Base-by-base conservation (phyloP, 1,140 invertebrate species). In the Sitobion miscanthi region DNA sequence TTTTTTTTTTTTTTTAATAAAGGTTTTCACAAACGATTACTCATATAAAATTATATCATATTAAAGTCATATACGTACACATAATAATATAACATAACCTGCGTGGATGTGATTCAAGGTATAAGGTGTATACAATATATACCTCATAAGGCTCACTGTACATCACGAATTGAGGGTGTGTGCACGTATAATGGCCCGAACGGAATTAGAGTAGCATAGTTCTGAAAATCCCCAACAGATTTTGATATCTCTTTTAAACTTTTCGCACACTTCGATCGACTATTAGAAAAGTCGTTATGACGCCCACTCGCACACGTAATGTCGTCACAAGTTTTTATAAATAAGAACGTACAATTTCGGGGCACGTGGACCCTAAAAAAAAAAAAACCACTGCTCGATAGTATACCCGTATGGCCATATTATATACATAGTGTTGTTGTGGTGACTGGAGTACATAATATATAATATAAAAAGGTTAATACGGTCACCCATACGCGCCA, bases 381-480 rank as follows among this genome's bases (percentile, higher is more conserved):
- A 35, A 35, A 57, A 69, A 69, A 30, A 69, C 30, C 62, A 69
- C 62, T 69, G 9, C 9, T 9, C 62, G 30, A 14, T n/a, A n/a
- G 9, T n/a, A 77, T 21, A 17, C 30, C 30, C 30, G n/a, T n/a
- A 69, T n/a, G 21, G 17, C 2, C 52, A 62, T 62, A 62, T 25
- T 57, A 57, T 23, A 52, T 52, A 54, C 23, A 54, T 6, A n/a
- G 9, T 69, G 62, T n/a, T n/a, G 11, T n/a, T 69, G 62, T 69
- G 62, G 62, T 69, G 62, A 69, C 62, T 69, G 62, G 11, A 69
- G 30, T 69, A n/a, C 62, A 69, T 23, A 54, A 54, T 54, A 21
- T 69, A 69, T 69, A 69, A 69, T n/a, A 69, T 69, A 77, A 77
- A 77, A 77, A n/a, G 62, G 62, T 69, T 69, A 69, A 69, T 69